These are phyloP conservation scores for Ormyrus labotus DNA, from an alignment of 2,888 invertebrate species.

Conservation along the genomic window DNA sequence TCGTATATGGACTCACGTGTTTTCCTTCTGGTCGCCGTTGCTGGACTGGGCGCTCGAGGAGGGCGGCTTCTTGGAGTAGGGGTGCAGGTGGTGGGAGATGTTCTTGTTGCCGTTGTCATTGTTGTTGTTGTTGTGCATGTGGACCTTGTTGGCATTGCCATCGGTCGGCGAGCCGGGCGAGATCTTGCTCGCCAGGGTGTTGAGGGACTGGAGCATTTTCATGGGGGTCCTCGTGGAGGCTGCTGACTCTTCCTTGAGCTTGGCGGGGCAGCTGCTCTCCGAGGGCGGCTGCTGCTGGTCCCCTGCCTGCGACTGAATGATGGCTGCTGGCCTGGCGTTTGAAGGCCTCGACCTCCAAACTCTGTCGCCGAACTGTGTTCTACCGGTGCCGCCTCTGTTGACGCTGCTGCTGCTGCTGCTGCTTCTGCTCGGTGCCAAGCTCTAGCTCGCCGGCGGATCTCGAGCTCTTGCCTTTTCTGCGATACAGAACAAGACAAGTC, in stretches of 20 bases:
- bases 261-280: slow-evolving; percentile 62
- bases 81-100: slow-evolving; percentile 67
- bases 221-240: slow-evolving; percentile 68
- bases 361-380: not conserved
- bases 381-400: not conserved
- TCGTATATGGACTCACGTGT: slow-evolving; percentile 68
- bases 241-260: slow-evolving; percentile 53
- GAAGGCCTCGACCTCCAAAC: slow-evolving; percentile 58
- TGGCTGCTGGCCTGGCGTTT: slow-evolving; percentile 53
- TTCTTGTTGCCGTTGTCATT: slow-evolving; percentile 71
- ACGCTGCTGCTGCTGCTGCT: not conserved
- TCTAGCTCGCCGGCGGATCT: no score
- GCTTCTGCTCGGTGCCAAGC: slow-evolving; percentile 4
- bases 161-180: slow-evolving; percentile 85
- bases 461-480: no score
- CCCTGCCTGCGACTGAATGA: slow-evolving; percentile 58
- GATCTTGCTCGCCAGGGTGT: slow-evolving; percentile 92
- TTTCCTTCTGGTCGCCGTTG: slow-evolving; percentile 73
- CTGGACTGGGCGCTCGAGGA: slow-evolving; percentile 61
- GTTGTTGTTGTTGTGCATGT: slow-evolving; percentile 77
- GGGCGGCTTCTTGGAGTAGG: slow-evolving; percentile 69
- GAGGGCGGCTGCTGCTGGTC: slow-evolving; percentile 34
- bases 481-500: no score
- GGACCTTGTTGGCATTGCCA: slow-evolving; percentile 83
- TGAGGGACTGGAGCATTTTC: slow-evolving; percentile 90